Evolutionary conservation across 2,797 vertebrate species (phyloP).

Genomic region (Neomorphus geoffroyi): DNA sequence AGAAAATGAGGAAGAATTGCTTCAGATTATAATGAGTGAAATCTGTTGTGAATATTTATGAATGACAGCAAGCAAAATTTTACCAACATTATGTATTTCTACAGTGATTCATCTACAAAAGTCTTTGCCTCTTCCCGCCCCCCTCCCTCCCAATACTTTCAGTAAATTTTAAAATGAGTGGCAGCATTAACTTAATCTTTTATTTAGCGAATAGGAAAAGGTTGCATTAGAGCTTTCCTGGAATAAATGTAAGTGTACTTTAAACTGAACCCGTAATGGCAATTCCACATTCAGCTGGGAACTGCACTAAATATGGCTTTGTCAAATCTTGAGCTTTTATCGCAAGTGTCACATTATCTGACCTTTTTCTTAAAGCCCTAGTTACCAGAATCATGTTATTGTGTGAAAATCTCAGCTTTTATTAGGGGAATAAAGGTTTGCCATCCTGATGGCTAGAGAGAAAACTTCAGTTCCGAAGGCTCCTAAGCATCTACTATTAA

Average conservation of each 20-base stretch:
- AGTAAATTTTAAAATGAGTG: conserved; percentile 39
- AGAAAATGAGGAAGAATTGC: background rate
- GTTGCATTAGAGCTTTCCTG: conserved; percentile 42
- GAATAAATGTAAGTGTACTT: conserved; percentile 44
- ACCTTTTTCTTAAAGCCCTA: conserved; percentile 20
- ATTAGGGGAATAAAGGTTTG: background rate
- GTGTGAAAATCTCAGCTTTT: conserved; percentile 4
- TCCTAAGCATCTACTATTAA: background rate
- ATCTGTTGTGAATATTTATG: background rate
- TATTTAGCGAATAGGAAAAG: conserved; percentile 38
- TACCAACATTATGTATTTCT: background rate
- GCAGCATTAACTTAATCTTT: conserved; percentile 39
- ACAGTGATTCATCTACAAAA: background rate
- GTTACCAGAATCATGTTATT: background rate
- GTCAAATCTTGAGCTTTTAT: background rate
- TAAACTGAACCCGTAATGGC: background rate
- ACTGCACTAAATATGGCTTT: conserved; percentile 10
- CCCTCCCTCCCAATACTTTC: background rate
- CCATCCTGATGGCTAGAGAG: background rate
- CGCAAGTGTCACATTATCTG: conserved; percentile 9
- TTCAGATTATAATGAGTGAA: background rate
- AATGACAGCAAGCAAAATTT: background rate
- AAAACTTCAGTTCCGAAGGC: background rate
- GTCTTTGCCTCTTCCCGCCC: rapidly evolving
- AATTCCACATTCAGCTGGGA: conserved; percentile 8